Conservation (phyloP, 2,113 vertebrate species). For the Siphamia tubifer region DNA sequence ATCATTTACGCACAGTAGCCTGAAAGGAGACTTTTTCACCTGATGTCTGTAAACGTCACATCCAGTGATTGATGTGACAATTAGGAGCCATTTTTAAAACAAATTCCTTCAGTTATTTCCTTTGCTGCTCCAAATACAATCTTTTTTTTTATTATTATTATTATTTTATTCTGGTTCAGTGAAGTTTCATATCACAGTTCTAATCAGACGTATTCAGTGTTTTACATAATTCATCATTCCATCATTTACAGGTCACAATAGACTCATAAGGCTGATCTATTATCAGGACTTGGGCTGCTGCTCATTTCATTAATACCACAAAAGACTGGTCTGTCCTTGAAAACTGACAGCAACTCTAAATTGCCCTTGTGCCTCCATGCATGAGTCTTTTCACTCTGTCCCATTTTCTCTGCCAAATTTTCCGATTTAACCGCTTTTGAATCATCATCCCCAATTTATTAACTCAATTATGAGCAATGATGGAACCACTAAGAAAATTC, state of each 20-base stretch:
- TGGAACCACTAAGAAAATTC: conserved; percentile 28
- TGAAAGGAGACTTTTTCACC: neutral
- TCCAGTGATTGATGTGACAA: neutral
- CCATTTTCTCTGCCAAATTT: conserved; percentile 25
- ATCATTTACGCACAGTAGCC: neutral
- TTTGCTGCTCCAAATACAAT: too few species aligned
- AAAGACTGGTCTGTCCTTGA: conserved; percentile 54
- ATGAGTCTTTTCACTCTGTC: conserved; percentile 23
- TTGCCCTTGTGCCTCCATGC: conserved; percentile 43
- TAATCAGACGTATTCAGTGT: neutral
- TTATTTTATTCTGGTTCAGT: too few species aligned
- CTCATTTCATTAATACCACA: conserved; percentile 55
- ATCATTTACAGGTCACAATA: conserved; percentile 4
- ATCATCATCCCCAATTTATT: conserved; percentile 56
- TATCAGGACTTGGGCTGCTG: conserved; percentile 13
- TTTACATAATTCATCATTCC: neutral
- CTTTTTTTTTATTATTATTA: too few species aligned
- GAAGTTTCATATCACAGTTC: neutral
- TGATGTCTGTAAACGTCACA: neutral
- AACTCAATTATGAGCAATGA: conserved; percentile 58
- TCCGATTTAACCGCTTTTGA: conserved; percentile 39
- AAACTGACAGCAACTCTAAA: conserved; percentile 49
- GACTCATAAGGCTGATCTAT: conserved; percentile 37
- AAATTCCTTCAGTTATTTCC: neutral
- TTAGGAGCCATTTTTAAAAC: neutral